Evolutionary conservation across 2,797 vertebrate species (phyloP), one percentile per base, ranked within the genome.

Genomic region (Sebastes steindachneri): DNA sequence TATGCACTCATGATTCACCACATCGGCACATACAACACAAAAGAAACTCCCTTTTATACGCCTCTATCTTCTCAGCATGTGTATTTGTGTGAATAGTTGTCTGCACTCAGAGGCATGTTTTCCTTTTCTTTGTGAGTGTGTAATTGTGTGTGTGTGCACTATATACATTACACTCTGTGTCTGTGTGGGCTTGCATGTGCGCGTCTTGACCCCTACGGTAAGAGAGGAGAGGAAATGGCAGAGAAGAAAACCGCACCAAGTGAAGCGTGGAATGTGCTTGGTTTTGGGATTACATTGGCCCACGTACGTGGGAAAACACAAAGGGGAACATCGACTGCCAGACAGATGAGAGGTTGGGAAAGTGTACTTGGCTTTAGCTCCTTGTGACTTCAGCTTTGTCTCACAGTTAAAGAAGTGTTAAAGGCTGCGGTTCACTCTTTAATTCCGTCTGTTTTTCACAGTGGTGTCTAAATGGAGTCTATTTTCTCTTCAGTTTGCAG

Each of bases 251-350:
- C 62, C 26, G 17, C 84, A 80, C 21, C 66, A 80, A 89, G 79
- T 58, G 70, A 91, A 86, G 77, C 53, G 35, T 87, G 86, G 89
- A 93, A 90, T 92, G 85, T 80, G 79, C 87, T 86, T 81, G 75
- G 86, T 86, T 79, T 86, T 65, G 78, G 87, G 86, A 90, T 93
- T 84, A 87, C 77, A 80, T 45, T 76, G 86, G 82, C 74, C 77
- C 28, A 28, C 73, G 79, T 84, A 83, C 82, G 83, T 79, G 73
- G 74, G 83, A 78, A 89, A 86, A 87, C 83, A 86, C 82, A 85
- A 86, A 82, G 73, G 71, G 62, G 70, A 80, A 54, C 75, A n/a
- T 80, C 78, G 79, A 58, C 84, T 83, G 85, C 84, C 88, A 91
- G 87, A 83, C 77, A 73, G 70, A 87, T 77, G 81, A 91, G 86